Conservation (phyloP, 2,797 vertebrate species). For the Sebastes ruberrimus region DNA sequence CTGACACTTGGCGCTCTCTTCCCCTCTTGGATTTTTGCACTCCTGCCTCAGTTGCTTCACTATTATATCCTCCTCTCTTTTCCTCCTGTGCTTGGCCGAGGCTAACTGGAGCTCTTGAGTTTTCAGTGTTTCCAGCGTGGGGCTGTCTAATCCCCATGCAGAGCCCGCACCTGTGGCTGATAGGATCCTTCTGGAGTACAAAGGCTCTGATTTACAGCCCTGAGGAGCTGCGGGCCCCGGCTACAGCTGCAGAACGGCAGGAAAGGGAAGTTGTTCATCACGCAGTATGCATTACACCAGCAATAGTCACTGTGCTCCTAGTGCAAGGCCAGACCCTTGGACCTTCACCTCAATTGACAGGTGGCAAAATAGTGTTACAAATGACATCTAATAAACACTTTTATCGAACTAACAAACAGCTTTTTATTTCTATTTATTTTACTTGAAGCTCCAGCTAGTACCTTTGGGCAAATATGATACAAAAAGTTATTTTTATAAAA, state of each 20-base stretch:
- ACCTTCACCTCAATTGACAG: no score
- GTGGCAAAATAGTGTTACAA: no score
- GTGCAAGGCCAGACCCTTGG: no score
- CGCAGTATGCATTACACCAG: constrained; percentile 89
- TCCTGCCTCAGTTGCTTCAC: constrained; percentile 11
- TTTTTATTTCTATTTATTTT: not conserved
- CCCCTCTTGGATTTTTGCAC: constrained; percentile 1
- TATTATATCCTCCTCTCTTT: constrained; percentile 18
- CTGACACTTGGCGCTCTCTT: constrained; percentile 26
- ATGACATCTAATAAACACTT: no score
- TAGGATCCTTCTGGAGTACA: constrained; percentile 96
- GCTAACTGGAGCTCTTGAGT: constrained; percentile 48
- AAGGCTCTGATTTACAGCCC: constrained; percentile 94
- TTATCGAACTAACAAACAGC: not conserved
- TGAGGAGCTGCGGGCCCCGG: constrained; percentile 83
- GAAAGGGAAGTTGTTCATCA: constrained; percentile 99
- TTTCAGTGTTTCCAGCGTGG: constrained; percentile 91
- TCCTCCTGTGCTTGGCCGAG: constrained; percentile 46
- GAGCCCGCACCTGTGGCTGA: constrained; percentile 96
- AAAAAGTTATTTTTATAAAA: no score
- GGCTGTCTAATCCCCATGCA: constrained; percentile 83
- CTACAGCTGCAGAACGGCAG: constrained; percentile 94
- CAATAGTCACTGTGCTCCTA: constrained; percentile 73
- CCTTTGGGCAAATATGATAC: fast-evolving
- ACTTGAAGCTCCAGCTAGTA: fast-evolving